phyloP scores from a whole-genome alignment of 1,140 invertebrate genomes.

The Galleria mellonella region DNA sequence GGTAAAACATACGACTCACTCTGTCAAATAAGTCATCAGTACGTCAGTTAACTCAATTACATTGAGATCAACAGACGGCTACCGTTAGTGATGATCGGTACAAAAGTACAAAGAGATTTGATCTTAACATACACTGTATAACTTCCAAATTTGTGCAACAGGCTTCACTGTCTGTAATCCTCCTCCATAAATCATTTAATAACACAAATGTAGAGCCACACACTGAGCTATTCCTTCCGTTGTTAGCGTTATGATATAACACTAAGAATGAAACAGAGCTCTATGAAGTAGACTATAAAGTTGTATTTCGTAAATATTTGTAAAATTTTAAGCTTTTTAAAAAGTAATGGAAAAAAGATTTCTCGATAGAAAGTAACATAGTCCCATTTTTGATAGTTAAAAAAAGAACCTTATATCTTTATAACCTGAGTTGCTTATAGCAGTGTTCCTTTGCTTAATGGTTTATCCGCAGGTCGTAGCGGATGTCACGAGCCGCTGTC shows the following conservation, averaged over 20 bases:
- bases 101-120: conserved; percentile 1
- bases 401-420: conserved; percentile 14
- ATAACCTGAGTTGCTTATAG: conserved; percentile 21
- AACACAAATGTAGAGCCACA: conserved; percentile 70
- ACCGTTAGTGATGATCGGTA: conserved; percentile 58
- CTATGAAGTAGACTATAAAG: conserved; percentile 13
- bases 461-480: conserved; percentile 41
- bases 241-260: conserved; percentile 32
- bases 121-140: conserved; percentile 12
- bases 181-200: conserved; percentile 72
- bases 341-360: conserved; percentile 14
- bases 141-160: conserved; percentile 34
- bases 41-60: conserved; percentile 71
- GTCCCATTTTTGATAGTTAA: conserved; percentile 14
- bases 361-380: conserved; percentile 28
- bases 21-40: conserved; percentile 70
- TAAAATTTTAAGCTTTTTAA: conserved; percentile 21
- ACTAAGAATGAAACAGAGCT: conserved; percentile 19
- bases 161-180: conserved; percentile 39
- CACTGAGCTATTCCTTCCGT: conserved; percentile 68
- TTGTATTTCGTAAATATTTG: conserved; percentile 8
- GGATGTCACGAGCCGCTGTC: conserved; percentile 57
- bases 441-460: conserved; percentile 19
- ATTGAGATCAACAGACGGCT: conserved; percentile 66
- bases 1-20: conserved; percentile 52